Base-by-base conservation (phyloP, 2,888 invertebrate species). In the Ceramica pisi region DNA sequence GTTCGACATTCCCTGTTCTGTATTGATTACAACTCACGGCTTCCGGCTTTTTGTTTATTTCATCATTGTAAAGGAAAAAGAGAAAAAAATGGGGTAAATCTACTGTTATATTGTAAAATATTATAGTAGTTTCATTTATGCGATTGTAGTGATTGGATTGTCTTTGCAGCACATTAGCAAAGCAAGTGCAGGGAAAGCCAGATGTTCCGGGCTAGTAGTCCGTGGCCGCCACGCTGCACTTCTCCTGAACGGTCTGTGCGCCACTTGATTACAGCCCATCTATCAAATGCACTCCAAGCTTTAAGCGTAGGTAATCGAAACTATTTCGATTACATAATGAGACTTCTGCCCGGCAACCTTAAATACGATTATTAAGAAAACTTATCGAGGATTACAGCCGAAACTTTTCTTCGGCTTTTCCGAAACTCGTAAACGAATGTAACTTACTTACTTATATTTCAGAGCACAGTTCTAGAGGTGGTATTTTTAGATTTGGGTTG, bases 201-300 rank as follows among this genome's bases (percentile, higher is more conserved):
- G 83, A 89, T 92, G 92, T 93, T 92, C 93, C 93, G 91, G 91
- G 89, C 94, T 90, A 92, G 87, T 91, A 91, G 93, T 86, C 93
- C 93, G 93, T 90, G 87, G 92, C 92, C 85, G 90, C 89, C 86
- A 91, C 90, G 91, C 92, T 92, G 90, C 91, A 89, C 88, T 91
- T 87, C 89, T 89, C 90, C 87, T 86, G 88, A 90, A 92, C 92
- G 92, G 89, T 91, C 87, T 85, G 76, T 92, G 92, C 90, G 87
- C 91, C 88, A 90, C 85, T 88, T 93, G 92, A 83, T 84, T 83
- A 71, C 76, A 69, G 19, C 67, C 53, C 72, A 65, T 78, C 69
- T 71, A 70, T 73, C 68, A 74, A 56, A 74, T 53, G 50, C 31
- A 56, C 56, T 57, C 56, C 35, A 48, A 75, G 68, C 76, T 77